Conservation (phyloP, 2,113 vertebrate genomes). For the Natator depressus region DNA sequence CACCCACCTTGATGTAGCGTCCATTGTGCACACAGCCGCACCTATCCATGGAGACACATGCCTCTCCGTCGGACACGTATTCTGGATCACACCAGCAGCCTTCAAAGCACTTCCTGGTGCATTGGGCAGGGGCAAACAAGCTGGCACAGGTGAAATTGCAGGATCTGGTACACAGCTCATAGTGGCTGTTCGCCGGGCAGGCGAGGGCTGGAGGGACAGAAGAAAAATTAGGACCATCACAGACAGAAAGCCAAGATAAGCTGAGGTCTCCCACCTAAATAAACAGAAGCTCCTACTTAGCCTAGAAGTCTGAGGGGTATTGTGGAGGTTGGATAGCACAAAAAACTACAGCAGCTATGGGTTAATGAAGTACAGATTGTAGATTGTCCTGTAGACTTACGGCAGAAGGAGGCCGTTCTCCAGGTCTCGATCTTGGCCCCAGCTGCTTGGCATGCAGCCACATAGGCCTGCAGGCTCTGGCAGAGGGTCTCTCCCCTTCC, state of each 20-base stretch:
- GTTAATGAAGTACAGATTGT: background rate
- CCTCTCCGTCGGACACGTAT: conserved; percentile 72
- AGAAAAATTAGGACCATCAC: background rate
- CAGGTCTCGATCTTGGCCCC: conserved; percentile 70
- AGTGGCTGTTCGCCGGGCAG: conserved; percentile 79
- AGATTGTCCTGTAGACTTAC: conserved; percentile 54
- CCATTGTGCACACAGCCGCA: conserved; percentile 78
- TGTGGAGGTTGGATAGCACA: background rate
- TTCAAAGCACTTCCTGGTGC: conserved; percentile 72
- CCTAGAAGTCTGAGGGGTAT: background rate
- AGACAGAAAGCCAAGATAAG: background rate
- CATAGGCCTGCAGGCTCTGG: conserved; percentile 74
- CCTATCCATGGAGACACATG: conserved; percentile 67
- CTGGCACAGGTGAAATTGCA: conserved; percentile 75
- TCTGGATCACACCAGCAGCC: conserved; percentile 79
- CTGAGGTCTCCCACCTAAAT: background rate
- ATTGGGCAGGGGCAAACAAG: conserved; percentile 54
- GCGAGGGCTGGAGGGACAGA: conserved; percentile 54
- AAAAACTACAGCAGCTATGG: background rate
- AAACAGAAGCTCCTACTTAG: background rate
- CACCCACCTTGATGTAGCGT: conserved; percentile 57
- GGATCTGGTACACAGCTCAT: conserved; percentile 75
- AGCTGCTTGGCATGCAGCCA: conserved; percentile 70
- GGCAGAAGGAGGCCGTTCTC: conserved; percentile 75
- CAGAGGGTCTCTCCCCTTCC: conserved; percentile 70